Evolutionary conservation across 2,113 vertebrate genomes (phyloP).

Genomic region (Alexandromys fortis): DNA sequence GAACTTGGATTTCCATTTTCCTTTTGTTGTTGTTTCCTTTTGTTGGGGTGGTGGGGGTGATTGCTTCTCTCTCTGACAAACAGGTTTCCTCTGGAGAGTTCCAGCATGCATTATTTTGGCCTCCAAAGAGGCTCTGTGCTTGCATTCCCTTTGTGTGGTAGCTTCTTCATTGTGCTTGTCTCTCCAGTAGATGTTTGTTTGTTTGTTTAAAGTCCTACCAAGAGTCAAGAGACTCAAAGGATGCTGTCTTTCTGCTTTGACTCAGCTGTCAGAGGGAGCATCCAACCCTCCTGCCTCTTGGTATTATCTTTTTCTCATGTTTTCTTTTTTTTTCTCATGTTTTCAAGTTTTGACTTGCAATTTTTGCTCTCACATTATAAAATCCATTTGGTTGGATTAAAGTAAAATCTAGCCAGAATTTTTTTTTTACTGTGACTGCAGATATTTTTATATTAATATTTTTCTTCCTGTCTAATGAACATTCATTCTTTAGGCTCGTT

Average conservation of each 20-base stretch:
- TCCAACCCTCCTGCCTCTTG: not conserved
- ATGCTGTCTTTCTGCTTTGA: not conserved
- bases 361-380: slow-evolving; percentile 17
- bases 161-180: not conserved
- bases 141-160: not conserved
- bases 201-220: not conserved
- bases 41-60: not conserved
- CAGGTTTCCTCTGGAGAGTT: not conserved
- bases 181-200: not conserved
- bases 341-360: slow-evolving; percentile 8
- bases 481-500: slow-evolving; percentile 1
- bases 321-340: no score
- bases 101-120: not conserved
- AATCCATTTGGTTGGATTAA: slow-evolving; percentile 1
- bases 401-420: not conserved
- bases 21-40: slow-evolving; percentile 42
- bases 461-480: slow-evolving; percentile 13
- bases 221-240: not conserved
- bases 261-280: not conserved
- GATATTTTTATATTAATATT: slow-evolving; percentile 26
- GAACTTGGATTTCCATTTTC: slow-evolving; percentile 23
- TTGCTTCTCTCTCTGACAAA: slow-evolving; percentile 34
- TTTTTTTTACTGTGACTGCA: not conserved
- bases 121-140: not conserved
- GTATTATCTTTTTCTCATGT: not conserved